Evolutionary conservation across 2,113 vertebrate genomes (phyloP), one percentile per base, ranked within the genome.

Genomic region (Asarcornis scutulata): DNA sequence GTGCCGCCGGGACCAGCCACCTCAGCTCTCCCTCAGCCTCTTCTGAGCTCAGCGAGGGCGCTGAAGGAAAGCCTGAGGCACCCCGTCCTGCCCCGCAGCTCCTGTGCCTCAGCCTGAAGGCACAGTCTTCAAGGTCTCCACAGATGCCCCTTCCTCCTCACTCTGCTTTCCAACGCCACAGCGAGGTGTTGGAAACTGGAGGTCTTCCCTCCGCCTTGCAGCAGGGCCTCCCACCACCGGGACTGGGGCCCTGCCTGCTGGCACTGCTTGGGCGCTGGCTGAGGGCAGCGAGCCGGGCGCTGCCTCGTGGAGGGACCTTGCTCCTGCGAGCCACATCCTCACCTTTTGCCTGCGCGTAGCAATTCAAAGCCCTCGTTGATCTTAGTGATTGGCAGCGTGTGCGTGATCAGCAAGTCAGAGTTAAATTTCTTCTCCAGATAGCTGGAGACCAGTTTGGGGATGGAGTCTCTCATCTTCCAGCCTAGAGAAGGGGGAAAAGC

Each of bases 381-480:
- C 96, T 98, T 59, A 9, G 97, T 96, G 6, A 99, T 97, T 0
- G 98, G 97, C 96, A 99, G 91, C 0, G 96, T 98, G 97, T 99
- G 98, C 0, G 98, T 99, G 76, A 99, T 98, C 96, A 99, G 98
- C 94, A 97, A 93, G n/a, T 99, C 98, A 92, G 96, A 95, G 94
- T 98, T 98, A 92, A 99, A 96, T 93, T 99, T 99, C 90, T 98
- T 98, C 64, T 88, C 98, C 98, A 98, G 96, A 77, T 99, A 99
- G 93, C 98, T 97, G 14, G 98, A 97, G 71, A 99, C 98, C 88
- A 99, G 95, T 86, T 98, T 98, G 23, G 99, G 98, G 10, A 99
- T 94, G 1, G 3, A 8, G 2, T 97, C 97, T 98, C 44, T 97
- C 3, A 0, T 6, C 52, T 95, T 98, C 91, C 93, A 97, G 17